phyloP scores from a whole-genome alignment of 2,888 invertebrate genomes.

The Hyppa rectilinea region DNA sequence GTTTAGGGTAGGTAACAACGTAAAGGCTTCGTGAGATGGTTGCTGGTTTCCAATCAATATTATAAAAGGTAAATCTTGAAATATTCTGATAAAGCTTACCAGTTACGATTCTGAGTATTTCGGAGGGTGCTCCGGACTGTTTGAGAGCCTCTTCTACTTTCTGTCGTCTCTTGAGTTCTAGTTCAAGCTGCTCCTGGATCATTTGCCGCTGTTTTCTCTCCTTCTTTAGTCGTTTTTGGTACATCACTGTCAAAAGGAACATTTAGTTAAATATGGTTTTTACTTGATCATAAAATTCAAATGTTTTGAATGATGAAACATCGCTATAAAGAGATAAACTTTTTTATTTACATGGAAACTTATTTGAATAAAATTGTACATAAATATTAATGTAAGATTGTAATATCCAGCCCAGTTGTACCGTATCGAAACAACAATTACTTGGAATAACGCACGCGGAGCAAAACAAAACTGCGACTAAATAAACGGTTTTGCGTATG shows the following conservation, averaged over 20 bases:
- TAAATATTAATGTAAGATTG: slow-evolving; percentile 72
- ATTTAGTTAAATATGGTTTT: neutral
- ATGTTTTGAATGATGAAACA: neutral
- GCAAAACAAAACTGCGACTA: slow-evolving; percentile 80
- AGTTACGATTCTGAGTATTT: slow-evolving; percentile 95
- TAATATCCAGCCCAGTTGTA: slow-evolving; percentile 70
- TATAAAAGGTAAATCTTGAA: slow-evolving; percentile 16
- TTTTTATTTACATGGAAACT: slow-evolving; percentile 23
- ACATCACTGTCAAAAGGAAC: slow-evolving; percentile 92
- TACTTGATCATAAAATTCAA: neutral
- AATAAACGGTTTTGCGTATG: slow-evolving; percentile 80
- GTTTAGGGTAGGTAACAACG: slow-evolving; percentile 57
- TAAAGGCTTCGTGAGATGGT: slow-evolving; percentile 23
- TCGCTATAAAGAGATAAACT: neutral
- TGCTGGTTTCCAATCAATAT: slow-evolving; percentile 34
- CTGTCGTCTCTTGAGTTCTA: slow-evolving; percentile 94
- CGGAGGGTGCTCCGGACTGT: slow-evolving; percentile 93
- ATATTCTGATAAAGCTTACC: slow-evolving; percentile 87
- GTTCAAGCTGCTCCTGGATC: slow-evolving; percentile 96
- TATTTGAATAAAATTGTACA: slow-evolving; percentile 65
- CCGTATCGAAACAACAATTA: slow-evolving; percentile 85
- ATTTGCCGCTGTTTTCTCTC: slow-evolving; percentile 95
- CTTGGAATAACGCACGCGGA: slow-evolving; percentile 77
- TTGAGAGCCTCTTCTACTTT: slow-evolving; percentile 96
- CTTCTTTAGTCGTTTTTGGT: slow-evolving; percentile 97